Evolutionary conservation across 2,888 invertebrate genomes (phyloP), one percentile per base, ranked within the genome.

Genomic region (Idaea biselata): DNA sequence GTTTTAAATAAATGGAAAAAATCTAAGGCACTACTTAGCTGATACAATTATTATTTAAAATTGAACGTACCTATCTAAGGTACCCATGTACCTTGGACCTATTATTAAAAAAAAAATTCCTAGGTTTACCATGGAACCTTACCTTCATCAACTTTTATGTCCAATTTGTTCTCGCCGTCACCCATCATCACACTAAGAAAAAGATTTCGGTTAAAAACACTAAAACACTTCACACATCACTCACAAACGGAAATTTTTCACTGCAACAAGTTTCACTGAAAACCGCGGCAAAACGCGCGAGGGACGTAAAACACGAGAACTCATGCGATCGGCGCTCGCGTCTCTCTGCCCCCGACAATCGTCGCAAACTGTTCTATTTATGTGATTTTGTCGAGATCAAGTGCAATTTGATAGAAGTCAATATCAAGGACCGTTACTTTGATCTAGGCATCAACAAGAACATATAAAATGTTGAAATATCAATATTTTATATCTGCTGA

Each of bases 351-450:
- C 66, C 79, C 79, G 73, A 75, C 71, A 82, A 76, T 80, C 77
- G 77, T 78, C 80, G 77, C 82, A 81, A 77, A 89, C 90, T 91
- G 84, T 79, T 88, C 89, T 90, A 90, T 89, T 89, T 89, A 81
- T 77, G 81, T 44, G 14, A 44, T 44, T 44, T 44, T 44, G 14
- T 14, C 8, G 44, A 44, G 44, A 44, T 44, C 44, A 44, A 44
- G 44, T 44, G 44, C 44, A 44, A 44, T 44, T 44, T 44, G 44
- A 44, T 44, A 44, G 44, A 11, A 44, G 44, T 44, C 44, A 44
- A 14, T 44, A 14, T 44, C 44, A 44, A 44, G 8, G 44, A 44
- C 44, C 44, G 44, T 44, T 44, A 44, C 11, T 44, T 8, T 44
- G 44, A 44, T 44, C 44, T 44, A 44, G 25, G 25, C 25, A 25